Evolutionary conservation across 2,888 invertebrate genomes (phyloP), one percentile per base, ranked within the genome.

Genomic region (Nebria brevicollis): DNA sequence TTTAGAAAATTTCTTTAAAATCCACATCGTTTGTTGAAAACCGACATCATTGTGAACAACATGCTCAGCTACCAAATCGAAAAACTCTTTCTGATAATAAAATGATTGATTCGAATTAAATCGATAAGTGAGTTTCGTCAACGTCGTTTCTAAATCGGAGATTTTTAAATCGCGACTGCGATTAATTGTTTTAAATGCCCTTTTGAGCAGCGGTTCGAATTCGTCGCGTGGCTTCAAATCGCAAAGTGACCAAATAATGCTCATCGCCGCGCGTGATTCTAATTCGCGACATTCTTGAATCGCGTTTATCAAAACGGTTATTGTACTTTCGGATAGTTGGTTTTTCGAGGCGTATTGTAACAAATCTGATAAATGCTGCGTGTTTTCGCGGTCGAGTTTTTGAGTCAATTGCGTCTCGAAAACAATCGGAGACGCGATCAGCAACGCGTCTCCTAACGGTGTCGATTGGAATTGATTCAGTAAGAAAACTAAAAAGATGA

Each of bases 361-460:
- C 88, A 91, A 91, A 34, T 92, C 92, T 10, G 89, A 87, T 41
- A 94, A 85, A 15, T 91, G 86, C 0, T 87, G 85, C 6, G 92
- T 82, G 84, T 93, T 92, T 34, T 91, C 88, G 10, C 86, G 88
- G 83, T 94, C 92, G 26, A 94, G 85, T 86, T 94, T 93, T 6
- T 89, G 84, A 0, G 90, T 89, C 7, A 94, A 84, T 82, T 93
- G 91, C 7, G 92, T 90, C 88, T 94, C 93, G 85, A 94, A 94
- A 0, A 93, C 92, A 42, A 94, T 87, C 0, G 94, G 94, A 10
- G 95, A 85, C 0, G 94, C 94, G 0, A 93, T 89, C 84, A 90
- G 90, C 4, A 95, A 85, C 0, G 94, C 94, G 64, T 93, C 92
- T 0, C 92, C 90, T 34, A 95, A 87, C 80, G 94, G 92, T 13